Percentiles rank a stretch among this genome's conserved stretches.
Conservation (phyloP, 2,113 vertebrate genomes). For the Anguilla japonica region DNA sequence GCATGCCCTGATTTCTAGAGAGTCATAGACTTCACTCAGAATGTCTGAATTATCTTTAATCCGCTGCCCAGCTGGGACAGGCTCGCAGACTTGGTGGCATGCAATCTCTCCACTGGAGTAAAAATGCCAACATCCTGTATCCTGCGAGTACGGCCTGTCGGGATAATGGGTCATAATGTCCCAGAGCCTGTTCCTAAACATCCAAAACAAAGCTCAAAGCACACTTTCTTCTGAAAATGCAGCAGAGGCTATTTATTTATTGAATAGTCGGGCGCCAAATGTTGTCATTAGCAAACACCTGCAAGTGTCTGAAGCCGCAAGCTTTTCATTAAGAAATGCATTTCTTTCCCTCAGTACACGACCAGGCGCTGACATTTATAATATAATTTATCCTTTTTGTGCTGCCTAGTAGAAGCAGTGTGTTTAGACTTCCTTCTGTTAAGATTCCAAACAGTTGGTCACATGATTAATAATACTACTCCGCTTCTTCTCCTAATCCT, state of each 20-base stretch:
- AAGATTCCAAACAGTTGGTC: neutral
- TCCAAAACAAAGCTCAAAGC: constrained; percentile 15
- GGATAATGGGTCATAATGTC: constrained; percentile 31
- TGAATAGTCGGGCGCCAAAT: neutral
- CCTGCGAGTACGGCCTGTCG: neutral
- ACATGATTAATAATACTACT: neutral
- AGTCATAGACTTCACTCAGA: constrained; percentile 26
- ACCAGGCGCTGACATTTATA: neutral
- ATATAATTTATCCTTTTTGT: neutral
- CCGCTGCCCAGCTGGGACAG: constrained; percentile 45
- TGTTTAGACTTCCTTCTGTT: neutral
- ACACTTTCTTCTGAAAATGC: neutral
- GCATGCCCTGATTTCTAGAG: constrained; percentile 40
- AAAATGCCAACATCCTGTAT: neutral
- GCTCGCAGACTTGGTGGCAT: constrained; percentile 15
- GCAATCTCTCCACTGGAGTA: neutral
- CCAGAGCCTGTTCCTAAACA: constrained; percentile 31
- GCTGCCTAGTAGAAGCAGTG: neutral
- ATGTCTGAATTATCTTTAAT: constrained; percentile 22
- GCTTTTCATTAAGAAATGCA: neutral
- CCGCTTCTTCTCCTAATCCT: neutral
- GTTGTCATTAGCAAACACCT: neutral
- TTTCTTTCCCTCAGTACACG: neutral
- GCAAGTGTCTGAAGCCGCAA: neutral
- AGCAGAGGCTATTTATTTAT: neutral